Percentiles rank a stretch among this genome's conserved stretches.
Conservation (phyloP, 2,888 invertebrate genomes). For the Himalopsyche japonica region DNA sequence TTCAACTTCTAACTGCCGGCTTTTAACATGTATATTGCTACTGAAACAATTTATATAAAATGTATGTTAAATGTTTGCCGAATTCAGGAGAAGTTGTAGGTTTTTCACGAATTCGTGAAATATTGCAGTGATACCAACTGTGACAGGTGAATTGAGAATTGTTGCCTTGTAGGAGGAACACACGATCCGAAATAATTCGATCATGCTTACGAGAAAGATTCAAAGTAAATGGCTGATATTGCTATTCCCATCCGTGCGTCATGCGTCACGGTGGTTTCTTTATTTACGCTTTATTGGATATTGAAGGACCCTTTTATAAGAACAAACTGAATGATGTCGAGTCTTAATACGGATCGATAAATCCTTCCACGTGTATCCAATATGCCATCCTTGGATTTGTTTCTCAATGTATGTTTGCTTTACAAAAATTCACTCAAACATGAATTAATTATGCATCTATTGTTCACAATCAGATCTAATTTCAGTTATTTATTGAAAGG, state of each 20-base stretch:
- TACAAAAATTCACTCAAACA: too few species aligned
- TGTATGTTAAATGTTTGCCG: not conserved
- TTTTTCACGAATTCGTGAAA: not conserved
- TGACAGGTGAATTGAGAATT: not conserved
- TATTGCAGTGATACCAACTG: not conserved
- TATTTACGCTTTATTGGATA: not conserved
- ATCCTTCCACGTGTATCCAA: not conserved
- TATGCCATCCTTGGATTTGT: too few species aligned
- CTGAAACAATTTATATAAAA: not conserved
- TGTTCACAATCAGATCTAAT: too few species aligned
- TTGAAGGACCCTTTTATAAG: not conserved
- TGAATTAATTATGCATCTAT: too few species aligned
- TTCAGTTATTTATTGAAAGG: too few species aligned
- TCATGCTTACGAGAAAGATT: not conserved
- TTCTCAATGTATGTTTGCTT: too few species aligned
- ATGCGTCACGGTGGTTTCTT: not conserved
- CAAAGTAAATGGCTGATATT: not conserved
- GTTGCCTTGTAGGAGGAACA: not conserved
- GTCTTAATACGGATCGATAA: not conserved
- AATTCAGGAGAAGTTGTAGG: not conserved
- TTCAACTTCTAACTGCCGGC: too few species aligned
- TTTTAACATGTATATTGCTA: not conserved
- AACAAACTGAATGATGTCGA: not conserved
- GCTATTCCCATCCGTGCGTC: not conserved
- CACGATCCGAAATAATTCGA: conserved; percentile 11